Percentiles rank a stretch among this genome's conserved stretches.
phyloP scores from a whole-genome alignment of 53 echinoderm and acorn worm species.

The Echinometra lucunter region DNA sequence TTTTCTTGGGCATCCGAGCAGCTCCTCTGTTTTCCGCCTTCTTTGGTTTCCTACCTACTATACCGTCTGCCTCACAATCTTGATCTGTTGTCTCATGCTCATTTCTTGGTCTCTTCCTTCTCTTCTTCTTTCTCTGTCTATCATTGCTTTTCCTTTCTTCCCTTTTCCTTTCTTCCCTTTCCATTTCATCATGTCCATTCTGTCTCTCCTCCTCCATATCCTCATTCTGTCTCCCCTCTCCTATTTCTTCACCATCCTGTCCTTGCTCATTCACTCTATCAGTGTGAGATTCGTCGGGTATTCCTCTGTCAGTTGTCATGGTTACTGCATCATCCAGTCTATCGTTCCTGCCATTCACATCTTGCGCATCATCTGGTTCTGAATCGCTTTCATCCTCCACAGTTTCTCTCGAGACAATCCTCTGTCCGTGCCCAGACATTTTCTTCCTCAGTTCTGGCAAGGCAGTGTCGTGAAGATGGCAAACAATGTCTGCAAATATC shows the following conservation, averaged over 20 bases:
- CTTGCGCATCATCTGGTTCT: constrained; percentile 2
- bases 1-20: not conserved
- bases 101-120: constrained; percentile 31
- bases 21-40: not conserved
- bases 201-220: not conserved
- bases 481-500: constrained; percentile 19
- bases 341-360: not conserved
- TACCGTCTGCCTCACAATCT: not conserved
- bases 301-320: not conserved
- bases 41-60: not conserved
- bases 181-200: not conserved
- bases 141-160: not conserved
- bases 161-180: not conserved
- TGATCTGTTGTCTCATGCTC: not conserved
- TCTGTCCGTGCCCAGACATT: not conserved
- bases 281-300: not conserved
- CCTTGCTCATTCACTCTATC: not conserved
- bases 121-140: not conserved
- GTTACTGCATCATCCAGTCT: not conserved
- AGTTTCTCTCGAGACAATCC: not conserved
- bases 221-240: not conserved
- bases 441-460: constrained; percentile 18
- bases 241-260: not conserved
- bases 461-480: constrained; percentile 14
- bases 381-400: not conserved